Base-by-base conservation (phyloP, 92 coral and sea anemone genomes). In the Parazoanthus atlanticus region DNA sequence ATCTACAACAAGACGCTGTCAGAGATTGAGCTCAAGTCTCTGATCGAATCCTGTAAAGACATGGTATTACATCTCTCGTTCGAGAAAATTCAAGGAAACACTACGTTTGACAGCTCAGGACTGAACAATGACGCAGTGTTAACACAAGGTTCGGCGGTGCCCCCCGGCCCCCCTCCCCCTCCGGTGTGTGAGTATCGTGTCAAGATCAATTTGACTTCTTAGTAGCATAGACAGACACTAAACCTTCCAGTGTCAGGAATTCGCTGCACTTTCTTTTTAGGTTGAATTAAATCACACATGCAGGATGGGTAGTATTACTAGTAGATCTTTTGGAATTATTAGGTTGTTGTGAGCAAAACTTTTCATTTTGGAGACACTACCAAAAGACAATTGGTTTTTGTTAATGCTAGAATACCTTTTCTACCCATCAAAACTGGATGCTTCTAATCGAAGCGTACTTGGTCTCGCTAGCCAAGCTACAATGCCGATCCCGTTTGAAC, bases 21-120 rank as follows among this genome's bases (percentile, higher is more conserved):
- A 43, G 91, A 91, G 26, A 86, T 94, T 77, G 98, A 93, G 75
- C 92, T 97, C 36, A 85, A 93, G 34, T 77, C 94, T 15, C 89
- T 95, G 11, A 93, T 93, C 67, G 84, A 91, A 2, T 84, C 89
- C 67, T 97, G 99, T 49, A 86, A 89, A 36, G 98, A 96, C 70
- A 82, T 97, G 89, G 94, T 97, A 46, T 74, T 97, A 92, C 98
- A 97, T 81, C 61, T 95, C 77, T 94, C 98, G 13, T 97, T 97
- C 74, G 96, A 95, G 79, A 94, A 91, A 84, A 96, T 89, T 86
- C 80, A 78, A 26, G 92, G 92, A 1, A 89, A 90, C 87, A 88
- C 89, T 7, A 92, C 94, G 72, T 71, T 92, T 36, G 99, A 97
- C 81, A 96, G 93, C 79, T 97, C 99, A 5, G 99, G 99, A 6